These are phyloP conservation scores for Apogon talboti DNA, from an alignment of 2,797 vertebrate species.

Conservation along the genomic window DNA sequence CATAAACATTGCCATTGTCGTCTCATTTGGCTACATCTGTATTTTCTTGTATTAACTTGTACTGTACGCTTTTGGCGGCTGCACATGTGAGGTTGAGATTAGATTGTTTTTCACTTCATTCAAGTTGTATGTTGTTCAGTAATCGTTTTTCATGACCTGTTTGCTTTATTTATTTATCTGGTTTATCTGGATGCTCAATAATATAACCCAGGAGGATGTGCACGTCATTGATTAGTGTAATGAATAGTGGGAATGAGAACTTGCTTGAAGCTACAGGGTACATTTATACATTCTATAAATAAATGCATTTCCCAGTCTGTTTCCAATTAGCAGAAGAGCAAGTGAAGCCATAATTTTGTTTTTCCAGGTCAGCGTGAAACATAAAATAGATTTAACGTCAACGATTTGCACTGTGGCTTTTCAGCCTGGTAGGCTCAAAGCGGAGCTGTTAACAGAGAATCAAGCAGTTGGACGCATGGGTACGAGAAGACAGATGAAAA, in stretches of 20 bases:
- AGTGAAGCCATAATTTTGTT: conserved; percentile 59
- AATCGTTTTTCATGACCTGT: conserved; percentile 7
- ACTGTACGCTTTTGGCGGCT: not conserved
- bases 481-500: not conserved
- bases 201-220: conserved; percentile 38
- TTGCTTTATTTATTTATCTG: conserved; percentile 33
- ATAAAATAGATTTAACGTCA: conserved; percentile 79
- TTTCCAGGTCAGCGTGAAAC: conserved; percentile 57
- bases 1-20: too few species aligned
- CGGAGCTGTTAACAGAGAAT: conserved; percentile 59
- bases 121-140: conserved; percentile 15
- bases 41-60: too few species aligned
- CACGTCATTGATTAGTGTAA: conserved; percentile 61
- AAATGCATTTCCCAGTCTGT: conserved; percentile 63
- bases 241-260: conserved; percentile 37
- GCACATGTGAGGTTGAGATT: conserved; percentile 7
- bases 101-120: conserved; percentile 7
- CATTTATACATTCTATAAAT: conserved; percentile 57
- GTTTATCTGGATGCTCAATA: not conserved
- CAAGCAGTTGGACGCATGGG: conserved; percentile 39
- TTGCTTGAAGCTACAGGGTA: conserved; percentile 46
- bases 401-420: conserved; percentile 67
- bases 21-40: too few species aligned
- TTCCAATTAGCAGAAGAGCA: conserved; percentile 77
- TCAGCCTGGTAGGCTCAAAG: conserved; percentile 61